Evolutionary conservation across 2,113 vertebrate species (phyloP), one percentile per base, ranked within the genome.

Genomic region (Atractosteus spatula): DNA sequence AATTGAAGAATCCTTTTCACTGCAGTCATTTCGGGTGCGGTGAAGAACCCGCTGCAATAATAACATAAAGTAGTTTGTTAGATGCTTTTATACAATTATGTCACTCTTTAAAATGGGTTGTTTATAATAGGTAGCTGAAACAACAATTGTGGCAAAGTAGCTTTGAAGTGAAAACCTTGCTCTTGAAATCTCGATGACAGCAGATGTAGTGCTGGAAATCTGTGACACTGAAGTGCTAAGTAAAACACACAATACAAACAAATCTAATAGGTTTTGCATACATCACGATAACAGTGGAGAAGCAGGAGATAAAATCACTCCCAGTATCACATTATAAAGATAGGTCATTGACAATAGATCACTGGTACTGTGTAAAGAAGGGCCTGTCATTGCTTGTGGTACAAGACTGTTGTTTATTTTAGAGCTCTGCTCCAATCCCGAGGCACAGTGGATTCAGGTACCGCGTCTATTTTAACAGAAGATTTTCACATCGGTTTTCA

Each of bases 101-200:
- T 78, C 77, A 87, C 83, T 86, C 83, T 89, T 80, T 76, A 84
- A 85, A 87, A 82, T 72, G 72, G 78, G 76, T 80, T 88, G 84
- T 89, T 88, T 90, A 77, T 87, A 89, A 89, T 84, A 81, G 84
- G 79, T 80, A 84, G 86, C 83, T 79, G 88, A 85, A 82, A 76
- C 77, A 86, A 85, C 85, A 84, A 84, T 87, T 83, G 83, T 77
- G 42, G 66, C 12, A 70, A 78, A 82, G 85, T 71, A 74, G 80
- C 85, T 88, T 84, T 88, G 84, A 87, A 85, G 86, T 80, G 59
- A 55, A 69, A 73, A 56, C 16, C 64, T 69, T 44, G 78, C 78
- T 77, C 79, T 73, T 41, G 76, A 62, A 71, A 69, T 78, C 78
- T 75, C 44, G 47, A 74, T 66, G 77, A 29, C 29, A 29, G 29